Percentiles rank a stretch among this genome's conserved stretches.
Conservation (phyloP, 2,797 vertebrate genomes). For the Picus viridis region DNA sequence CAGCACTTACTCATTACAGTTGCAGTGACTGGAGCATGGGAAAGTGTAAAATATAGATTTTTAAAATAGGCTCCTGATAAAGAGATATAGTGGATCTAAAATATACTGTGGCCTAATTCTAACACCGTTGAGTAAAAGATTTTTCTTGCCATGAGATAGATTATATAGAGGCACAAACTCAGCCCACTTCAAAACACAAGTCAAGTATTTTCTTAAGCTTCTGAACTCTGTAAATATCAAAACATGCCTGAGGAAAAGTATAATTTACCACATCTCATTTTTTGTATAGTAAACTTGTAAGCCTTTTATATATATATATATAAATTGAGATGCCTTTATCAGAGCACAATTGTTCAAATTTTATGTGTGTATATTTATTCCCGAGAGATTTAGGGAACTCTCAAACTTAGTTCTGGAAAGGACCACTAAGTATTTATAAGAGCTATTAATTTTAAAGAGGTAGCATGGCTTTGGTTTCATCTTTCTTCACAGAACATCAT, state of each 20-base stretch:
- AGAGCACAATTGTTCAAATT: conserved; percentile 6
- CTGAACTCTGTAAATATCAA: conserved; percentile 58
- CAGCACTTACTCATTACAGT: conserved; percentile 26
- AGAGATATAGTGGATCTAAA: conserved; percentile 46
- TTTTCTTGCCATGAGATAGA: conserved; percentile 56
- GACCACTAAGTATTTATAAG: not conserved
- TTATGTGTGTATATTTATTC: not conserved
- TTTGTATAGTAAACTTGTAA: conserved; percentile 56
- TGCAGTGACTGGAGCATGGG: not conserved
- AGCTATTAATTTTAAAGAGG: not conserved
- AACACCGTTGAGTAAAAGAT: not conserved
- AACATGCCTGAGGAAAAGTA: conserved; percentile 56
- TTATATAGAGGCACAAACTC: conserved; percentile 46
- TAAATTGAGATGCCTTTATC: conserved; percentile 30
- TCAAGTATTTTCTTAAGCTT: conserved; percentile 70
- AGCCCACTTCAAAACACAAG: conserved; percentile 45
- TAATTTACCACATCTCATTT: conserved; percentile 41
- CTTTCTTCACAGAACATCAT: not conserved
- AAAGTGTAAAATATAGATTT: conserved; percentile 46
- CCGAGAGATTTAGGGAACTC: conserved; percentile 3
- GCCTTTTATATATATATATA: not conserved
- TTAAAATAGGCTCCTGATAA: conserved; percentile 24
- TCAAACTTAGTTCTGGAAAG: not conserved
- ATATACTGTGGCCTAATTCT: conserved; percentile 25
- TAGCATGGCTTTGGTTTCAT: not conserved